These are phyloP conservation scores for Anser cygnoides DNA, from an alignment of 2,113 vertebrate genomes.

Conservation along the genomic window DNA sequence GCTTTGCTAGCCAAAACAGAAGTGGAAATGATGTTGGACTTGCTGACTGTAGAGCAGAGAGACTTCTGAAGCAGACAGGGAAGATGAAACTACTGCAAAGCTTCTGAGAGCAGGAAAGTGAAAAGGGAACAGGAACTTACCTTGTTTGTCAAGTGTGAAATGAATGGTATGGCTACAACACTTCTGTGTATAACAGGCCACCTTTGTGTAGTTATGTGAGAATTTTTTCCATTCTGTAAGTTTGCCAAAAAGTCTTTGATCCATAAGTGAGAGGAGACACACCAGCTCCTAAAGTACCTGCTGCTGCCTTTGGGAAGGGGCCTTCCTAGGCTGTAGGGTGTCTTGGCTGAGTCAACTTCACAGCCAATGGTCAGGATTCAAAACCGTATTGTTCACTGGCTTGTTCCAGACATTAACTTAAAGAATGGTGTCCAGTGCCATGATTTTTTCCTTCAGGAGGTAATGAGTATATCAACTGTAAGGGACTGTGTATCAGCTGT, in stretches of 20 bases:
- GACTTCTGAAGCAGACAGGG: background rate
- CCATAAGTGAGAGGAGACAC: background rate
- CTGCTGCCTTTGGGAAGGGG: background rate
- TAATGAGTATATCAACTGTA: background rate
- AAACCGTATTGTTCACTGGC: background rate
- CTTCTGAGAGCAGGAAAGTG: background rate
- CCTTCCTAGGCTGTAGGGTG: background rate
- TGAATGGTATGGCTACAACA: background rate
- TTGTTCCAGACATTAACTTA: background rate
- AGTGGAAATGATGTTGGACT: background rate
- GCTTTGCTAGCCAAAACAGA: background rate
- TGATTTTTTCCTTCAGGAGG: background rate
- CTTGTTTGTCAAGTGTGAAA: background rate
- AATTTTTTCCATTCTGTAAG: background rate
- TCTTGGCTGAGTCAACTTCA: background rate
- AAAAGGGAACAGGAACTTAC: background rate
- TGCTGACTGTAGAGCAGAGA: background rate
- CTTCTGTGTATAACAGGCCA: background rate
- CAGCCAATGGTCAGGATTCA: background rate
- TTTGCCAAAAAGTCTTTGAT: background rate
- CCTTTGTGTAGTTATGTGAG: background rate
- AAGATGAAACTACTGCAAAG: background rate
- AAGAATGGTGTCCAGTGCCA: background rate
- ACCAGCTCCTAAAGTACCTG: background rate
- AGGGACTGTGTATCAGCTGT: background rate